Evolutionary conservation across 2,113 vertebrate genomes (phyloP).

Genomic region (Leiothrix lutea): DNA sequence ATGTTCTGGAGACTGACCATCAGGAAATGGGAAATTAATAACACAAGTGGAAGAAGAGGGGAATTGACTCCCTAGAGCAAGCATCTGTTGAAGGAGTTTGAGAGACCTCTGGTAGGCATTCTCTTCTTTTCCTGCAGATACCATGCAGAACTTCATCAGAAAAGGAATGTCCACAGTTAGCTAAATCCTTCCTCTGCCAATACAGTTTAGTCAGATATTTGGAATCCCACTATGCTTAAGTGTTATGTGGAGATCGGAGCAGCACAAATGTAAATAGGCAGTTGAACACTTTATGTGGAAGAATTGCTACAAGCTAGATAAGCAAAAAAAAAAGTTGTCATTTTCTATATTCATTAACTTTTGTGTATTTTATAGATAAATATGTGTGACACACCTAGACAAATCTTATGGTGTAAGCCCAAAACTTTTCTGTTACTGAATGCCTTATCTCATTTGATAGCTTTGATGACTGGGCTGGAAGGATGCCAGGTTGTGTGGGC

Average conservation of each 20-base stretch:
- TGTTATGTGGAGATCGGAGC: not conserved
- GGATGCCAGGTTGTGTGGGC: not conserved
- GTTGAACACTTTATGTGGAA: not conserved
- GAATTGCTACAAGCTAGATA: not conserved
- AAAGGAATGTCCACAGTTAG: not conserved
- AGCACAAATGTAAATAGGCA: not conserved
- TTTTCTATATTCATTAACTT: not conserved
- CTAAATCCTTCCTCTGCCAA: not conserved
- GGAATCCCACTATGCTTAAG: not conserved
- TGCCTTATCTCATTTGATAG: not conserved
- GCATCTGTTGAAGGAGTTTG: not conserved
- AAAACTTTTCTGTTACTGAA: not conserved
- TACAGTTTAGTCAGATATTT: not conserved
- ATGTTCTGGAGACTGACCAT: not conserved
- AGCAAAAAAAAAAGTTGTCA: not conserved
- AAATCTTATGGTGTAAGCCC: not conserved
- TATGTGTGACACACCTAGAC: not conserved
- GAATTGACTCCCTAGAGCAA: not conserved
- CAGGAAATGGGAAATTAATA: not conserved
- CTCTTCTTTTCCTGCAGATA: not conserved
- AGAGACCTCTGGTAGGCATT: not conserved
- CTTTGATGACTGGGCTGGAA: not conserved
- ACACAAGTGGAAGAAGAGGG: not conserved
- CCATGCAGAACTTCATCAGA: not conserved
- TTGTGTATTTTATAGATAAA: not conserved